Conservation (phyloP, 2,888 invertebrate genomes). For the Scaptodrosophila latifasciaeformis region DNA sequence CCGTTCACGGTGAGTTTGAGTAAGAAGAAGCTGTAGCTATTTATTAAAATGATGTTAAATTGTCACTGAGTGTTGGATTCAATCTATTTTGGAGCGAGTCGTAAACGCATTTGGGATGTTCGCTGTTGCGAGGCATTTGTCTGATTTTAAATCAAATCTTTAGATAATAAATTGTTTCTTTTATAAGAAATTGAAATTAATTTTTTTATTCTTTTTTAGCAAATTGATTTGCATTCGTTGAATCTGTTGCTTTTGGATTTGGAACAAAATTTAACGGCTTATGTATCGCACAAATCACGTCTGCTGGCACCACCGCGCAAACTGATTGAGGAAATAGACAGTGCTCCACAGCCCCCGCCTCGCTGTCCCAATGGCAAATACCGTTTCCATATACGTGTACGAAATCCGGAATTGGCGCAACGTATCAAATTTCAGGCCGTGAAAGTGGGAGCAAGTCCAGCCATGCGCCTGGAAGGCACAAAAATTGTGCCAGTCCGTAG, state of each 20-base stretch:
- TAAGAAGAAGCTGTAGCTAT: neutral
- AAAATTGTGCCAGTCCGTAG: slow-evolving; percentile 70
- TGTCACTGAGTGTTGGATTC: slow-evolving; percentile 71
- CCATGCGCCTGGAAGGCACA: slow-evolving; percentile 73
- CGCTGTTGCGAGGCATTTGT: slow-evolving; percentile 75
- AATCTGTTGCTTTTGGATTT: slow-evolving; percentile 82
- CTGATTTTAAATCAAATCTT: slow-evolving; percentile 52
- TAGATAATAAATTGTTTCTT: neutral
- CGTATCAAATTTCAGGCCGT: slow-evolving; percentile 66
- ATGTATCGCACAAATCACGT: slow-evolving; percentile 87
- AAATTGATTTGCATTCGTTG: slow-evolving; percentile 80
- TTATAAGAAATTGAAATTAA: neutral
- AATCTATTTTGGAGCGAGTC: slow-evolving; percentile 71
- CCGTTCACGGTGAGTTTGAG: slow-evolving; percentile 80
- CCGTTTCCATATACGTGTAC: slow-evolving; percentile 78
- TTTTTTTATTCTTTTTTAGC: slow-evolving; percentile 73
- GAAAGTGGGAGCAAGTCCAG: slow-evolving; percentile 76
- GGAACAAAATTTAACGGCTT: slow-evolving; percentile 84
- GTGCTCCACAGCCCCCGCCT: slow-evolving; percentile 78
- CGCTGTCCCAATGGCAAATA: slow-evolving; percentile 81
- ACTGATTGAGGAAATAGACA: slow-evolving; percentile 83
- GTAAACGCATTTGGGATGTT: slow-evolving; percentile 66
- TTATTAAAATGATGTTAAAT: slow-evolving; percentile 68
- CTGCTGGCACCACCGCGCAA: slow-evolving; percentile 83
- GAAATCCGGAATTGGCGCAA: slow-evolving; percentile 73